phyloP scores from a whole-genome alignment of 2,113 vertebrate genomes.

The Alectura lathami region DNA sequence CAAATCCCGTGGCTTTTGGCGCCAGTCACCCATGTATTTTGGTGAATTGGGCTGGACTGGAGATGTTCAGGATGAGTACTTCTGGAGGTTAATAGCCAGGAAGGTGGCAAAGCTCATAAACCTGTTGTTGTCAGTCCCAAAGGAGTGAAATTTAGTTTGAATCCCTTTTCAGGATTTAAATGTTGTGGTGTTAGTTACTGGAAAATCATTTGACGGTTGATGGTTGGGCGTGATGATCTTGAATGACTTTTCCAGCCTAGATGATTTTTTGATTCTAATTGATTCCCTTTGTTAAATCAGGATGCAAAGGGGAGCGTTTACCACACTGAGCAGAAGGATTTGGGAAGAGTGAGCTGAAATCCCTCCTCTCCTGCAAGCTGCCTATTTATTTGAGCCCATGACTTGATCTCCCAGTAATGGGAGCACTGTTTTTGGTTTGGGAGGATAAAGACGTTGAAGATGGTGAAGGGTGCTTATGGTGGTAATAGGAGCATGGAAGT shows the following conservation, averaged over 20 bases:
- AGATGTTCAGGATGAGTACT: not conserved
- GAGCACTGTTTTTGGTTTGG: not conserved
- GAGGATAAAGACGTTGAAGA: not conserved
- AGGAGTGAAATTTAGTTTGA: not conserved
- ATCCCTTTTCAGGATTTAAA: not conserved
- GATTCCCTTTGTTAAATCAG: not conserved
- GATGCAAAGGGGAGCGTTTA: not conserved
- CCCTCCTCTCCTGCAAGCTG: not conserved
- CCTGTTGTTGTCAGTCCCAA: not conserved
- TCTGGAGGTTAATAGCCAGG: not conserved
- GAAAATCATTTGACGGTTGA: not conserved
- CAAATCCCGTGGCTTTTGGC: fast-evolving
- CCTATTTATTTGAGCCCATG: not conserved
- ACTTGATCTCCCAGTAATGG: too few species aligned
- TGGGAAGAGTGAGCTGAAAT: not conserved
- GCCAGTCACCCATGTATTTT: not conserved
- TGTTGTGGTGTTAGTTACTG: not conserved
- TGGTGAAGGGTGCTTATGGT: not conserved
- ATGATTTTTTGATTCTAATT: not conserved
- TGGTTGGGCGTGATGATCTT: not conserved
- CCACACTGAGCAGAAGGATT: not conserved
- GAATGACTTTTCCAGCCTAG: not conserved
- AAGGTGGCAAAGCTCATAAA: not conserved
- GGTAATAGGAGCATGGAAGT: not conserved
- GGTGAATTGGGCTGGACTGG: not conserved